Evolutionary conservation across 2,113 vertebrate species (phyloP), one percentile per base, ranked within the genome.

Genomic region (Leptodactylus fuscus): DNA sequence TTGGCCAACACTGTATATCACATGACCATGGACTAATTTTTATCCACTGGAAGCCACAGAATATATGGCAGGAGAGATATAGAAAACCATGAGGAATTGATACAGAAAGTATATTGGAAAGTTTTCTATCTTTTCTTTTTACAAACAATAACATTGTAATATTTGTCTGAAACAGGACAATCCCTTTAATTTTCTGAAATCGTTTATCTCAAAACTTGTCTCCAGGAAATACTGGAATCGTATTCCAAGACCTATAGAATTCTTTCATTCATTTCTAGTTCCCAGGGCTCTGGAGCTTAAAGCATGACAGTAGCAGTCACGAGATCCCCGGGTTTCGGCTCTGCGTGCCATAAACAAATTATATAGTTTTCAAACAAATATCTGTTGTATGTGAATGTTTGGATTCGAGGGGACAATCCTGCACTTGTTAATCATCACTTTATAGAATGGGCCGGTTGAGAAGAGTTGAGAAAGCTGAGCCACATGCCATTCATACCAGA

Each of bases 401-500:
- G 60, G 74, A 67, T 55, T 36, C 29, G 34, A 10, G 51, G 38
- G 58, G 34, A 24, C 60, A 69, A 32, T 73, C 81, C 75, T 32
- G 36, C 22, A 16, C 60, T 73, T 75, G 71, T 76, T 79, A 55
- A 67, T 41, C 81, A 60, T 74, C 70, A 48, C 69, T 58, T 80
- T 24, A 70, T 34, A 79, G 62, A 49, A 79, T 15, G 36, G 48
- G 32, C 18, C 55, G 32, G 34, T 70, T 80, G 46, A 80, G 32
- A 67, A 70, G 75, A 58, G 62, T 55, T 85, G 58, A 85, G 75
- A 79, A 85, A 85, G 58, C 75, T 70, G 75, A 80, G 62, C 34
- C 53, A 67, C 46, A 80, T 85, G 76, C 62, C 48, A 71, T 38
- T 79, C 75, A 85, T 85, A 85, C 75, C 83, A 85, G 75, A 79